Base-by-base conservation (phyloP, 2,113 vertebrate genomes). In the Scomber scombrus region DNA sequence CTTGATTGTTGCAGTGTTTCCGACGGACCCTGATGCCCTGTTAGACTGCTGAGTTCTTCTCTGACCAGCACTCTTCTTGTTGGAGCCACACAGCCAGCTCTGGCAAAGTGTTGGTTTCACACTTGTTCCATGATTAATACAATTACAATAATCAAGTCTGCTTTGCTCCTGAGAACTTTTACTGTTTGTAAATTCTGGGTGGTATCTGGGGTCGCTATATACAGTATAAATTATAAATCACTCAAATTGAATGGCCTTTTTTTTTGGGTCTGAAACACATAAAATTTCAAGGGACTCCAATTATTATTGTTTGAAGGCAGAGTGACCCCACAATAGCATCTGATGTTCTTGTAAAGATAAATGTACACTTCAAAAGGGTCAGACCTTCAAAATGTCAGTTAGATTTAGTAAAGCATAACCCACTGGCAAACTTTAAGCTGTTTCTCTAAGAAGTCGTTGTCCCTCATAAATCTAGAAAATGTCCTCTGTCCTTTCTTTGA, bases 311-410 rank as follows among this genome's bases (percentile, higher is more conserved):
- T 7, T n/a, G 9, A 61, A 21, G 67, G 63, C 40, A 66, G 23
- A 16, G 19, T 56, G 26, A 58, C n/a, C 29, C 56, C 43, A 77
- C 43, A 70, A 29, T 31, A 56, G 31, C 6, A 0, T 55, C 55
- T n/a, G 54, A 55, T 29, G 49, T 63, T 63, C 67, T 78, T 52
- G 52, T 12, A 74, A 82, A 80, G 88, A 92, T 88, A 84, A 88
- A 90, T 81, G 73, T 23, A 71, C 76, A 77, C 66, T 85, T 86
- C 80, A 82, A 56, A 82, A 45, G 70, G 76, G 82, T 83, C 75
- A 82, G 77, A 82, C 89, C 84, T 87, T 89, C 78, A 86, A 87
- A 88, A 88, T 90, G 88, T 82, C 88, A 88, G 16, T 85, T 71
- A 80, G 82, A 90, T 91, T 90, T 80, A 83, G 67, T 88, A 72